These are phyloP conservation scores for Netelia fuscicornis DNA, from an alignment of 2,888 invertebrate species.

Conservation along the genomic window DNA sequence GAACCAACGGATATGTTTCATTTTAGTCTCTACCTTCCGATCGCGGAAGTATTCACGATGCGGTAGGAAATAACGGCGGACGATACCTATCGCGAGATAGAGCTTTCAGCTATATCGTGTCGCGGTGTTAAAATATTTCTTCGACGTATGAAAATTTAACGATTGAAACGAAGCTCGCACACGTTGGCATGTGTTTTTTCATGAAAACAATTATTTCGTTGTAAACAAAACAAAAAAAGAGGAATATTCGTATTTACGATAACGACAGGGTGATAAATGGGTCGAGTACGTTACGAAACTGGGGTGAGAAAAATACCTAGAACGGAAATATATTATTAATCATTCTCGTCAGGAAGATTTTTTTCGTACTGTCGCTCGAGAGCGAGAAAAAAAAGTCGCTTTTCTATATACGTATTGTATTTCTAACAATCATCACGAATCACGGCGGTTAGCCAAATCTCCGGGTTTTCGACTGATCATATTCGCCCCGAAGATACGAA, in stretches of 20 bases:
- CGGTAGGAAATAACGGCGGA: slow-evolving; percentile 9
- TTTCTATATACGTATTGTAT: background rate
- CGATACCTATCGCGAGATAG: slow-evolving; percentile 24
- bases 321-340: slow-evolving; percentile 42
- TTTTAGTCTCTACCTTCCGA: slow-evolving; percentile 13
- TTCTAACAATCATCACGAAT: background rate
- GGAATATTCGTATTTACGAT: background rate
- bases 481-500: slow-evolving; percentile 12
- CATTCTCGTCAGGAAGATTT: slow-evolving; percentile 42
- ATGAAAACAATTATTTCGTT: too few relatives aligned
- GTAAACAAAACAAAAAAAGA: background rate
- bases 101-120: slow-evolving; percentile 17
- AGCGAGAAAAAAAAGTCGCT: slow-evolving; percentile 8
- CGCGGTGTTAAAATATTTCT: background rate
- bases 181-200: too few relatives aligned
- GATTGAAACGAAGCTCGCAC: background rate
- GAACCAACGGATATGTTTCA: slow-evolving; percentile 31
- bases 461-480: slow-evolving; percentile 28
- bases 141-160: background rate
- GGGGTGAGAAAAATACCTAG: background rate
- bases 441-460: slow-evolving; percentile 53
- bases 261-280: background rate
- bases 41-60: slow-evolving; percentile 52
- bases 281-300: background rate
- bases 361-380: slow-evolving; percentile 1